These are phyloP conservation scores for Eudasyphora cyanicolor DNA, from an alignment of 2,888 invertebrate genomes.

Conservation along the genomic window DNA sequence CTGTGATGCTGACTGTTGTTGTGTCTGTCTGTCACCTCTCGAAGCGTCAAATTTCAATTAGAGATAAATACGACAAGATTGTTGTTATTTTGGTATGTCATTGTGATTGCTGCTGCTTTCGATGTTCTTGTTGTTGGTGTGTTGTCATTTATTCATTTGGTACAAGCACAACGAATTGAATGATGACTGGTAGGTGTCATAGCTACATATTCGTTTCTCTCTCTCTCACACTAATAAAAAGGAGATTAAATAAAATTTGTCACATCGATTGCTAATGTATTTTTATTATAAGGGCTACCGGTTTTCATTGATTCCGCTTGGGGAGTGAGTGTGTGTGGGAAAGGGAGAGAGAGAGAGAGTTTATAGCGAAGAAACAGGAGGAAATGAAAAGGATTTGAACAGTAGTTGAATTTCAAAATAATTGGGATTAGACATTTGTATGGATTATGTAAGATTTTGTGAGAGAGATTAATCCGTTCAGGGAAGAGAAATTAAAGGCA, in stretches of 20 bases:
- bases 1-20: conserved; percentile 25
- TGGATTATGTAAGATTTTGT: conserved; percentile 22
- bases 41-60: conserved; percentile 78
- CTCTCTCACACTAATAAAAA: not conserved
- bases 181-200: conserved; percentile 59
- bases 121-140: not conserved
- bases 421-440: conserved; percentile 39
- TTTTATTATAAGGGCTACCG: too few species aligned
- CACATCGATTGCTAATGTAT: conserved; percentile 32
- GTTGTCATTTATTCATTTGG: conserved; percentile 17
- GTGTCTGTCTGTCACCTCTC: conserved; percentile 71
- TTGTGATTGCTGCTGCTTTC: not conserved
- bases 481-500: not conserved
- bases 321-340: too few species aligned
- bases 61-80: conserved; percentile 68
- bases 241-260: conserved; percentile 40
- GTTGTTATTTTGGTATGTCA: conserved; percentile 42
- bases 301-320: not conserved
- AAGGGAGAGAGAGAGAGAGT: conserved; percentile 12
- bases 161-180: conserved; percentile 57
- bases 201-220: not conserved
- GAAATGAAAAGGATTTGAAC: not conserved
- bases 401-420: conserved; percentile 19
- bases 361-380: not conserved
- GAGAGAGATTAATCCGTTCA: not conserved